Percentiles rank a stretch among this genome's conserved stretches.
Evolutionary conservation across 2,888 invertebrate species (phyloP).

Genomic region (Hirtodrosophila cameraria): DNA sequence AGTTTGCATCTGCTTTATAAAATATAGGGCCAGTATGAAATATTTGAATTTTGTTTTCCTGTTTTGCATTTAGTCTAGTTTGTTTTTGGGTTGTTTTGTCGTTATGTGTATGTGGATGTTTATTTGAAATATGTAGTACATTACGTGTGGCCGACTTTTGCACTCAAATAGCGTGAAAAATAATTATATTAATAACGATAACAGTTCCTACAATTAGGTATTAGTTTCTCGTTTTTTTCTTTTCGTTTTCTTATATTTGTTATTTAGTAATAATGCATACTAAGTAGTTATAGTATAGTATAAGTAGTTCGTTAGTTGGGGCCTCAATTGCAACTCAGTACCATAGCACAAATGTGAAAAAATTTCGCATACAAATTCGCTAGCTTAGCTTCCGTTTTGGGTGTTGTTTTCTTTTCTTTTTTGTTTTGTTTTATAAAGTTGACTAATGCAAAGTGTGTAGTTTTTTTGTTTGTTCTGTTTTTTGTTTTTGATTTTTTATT

Average conservation of each 20-base stretch:
- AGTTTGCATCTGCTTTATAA: slow-evolving; percentile 49
- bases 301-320: slow-evolving; percentile 69
- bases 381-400: slow-evolving; percentile 48
- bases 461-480: slow-evolving; percentile 42
- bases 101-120: slow-evolving; percentile 13
- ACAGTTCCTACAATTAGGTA: slow-evolving; percentile 67
- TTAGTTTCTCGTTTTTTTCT: slow-evolving; percentile 53
- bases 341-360: slow-evolving; percentile 67
- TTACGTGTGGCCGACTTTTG: slow-evolving; percentile 39
- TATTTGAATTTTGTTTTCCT: slow-evolving; percentile 24
- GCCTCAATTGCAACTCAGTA: slow-evolving; percentile 71
- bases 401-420: slow-evolving; percentile 19
- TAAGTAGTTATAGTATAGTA: slow-evolving; percentile 66
- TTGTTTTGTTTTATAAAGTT: slow-evolving; percentile 17
- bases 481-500: slow-evolving; percentile 23
- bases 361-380: slow-evolving; percentile 55
- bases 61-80: slow-evolving; percentile 63
- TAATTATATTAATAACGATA: slow-evolving; percentile 61
- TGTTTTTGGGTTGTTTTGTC: slow-evolving; percentile 34
- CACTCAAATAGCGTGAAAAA: slow-evolving; percentile 55
- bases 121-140: slow-evolving; percentile 11
- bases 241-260: slow-evolving; percentile 4
- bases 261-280: slow-evolving; percentile 50
- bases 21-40: slow-evolving; percentile 56
- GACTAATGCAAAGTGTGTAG: slow-evolving; percentile 44